phyloP scores from a whole-genome alignment of 2,797 vertebrate genomes.

The Sebastes steindachneri region DNA sequence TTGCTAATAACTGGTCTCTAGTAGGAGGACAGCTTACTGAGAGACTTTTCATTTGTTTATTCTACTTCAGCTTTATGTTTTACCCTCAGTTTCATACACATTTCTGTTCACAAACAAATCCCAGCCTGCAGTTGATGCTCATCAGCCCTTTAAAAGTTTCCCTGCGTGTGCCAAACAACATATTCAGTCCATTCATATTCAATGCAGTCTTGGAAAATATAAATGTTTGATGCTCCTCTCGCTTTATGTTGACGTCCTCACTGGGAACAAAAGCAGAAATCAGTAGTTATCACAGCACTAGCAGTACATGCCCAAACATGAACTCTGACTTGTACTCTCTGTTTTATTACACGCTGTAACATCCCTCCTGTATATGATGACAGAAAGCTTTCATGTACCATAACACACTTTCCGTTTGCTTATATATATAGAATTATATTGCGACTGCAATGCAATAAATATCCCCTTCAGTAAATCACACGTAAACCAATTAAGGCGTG shows the following conservation, averaged over 20 bases:
- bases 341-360: slow-evolving; percentile 29
- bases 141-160: not conserved
- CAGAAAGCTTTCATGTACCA: slow-evolving; percentile 16
- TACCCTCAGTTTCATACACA: not conserved
- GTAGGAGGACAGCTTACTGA: not conserved
- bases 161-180: not conserved
- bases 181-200: not conserved
- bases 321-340: not conserved
- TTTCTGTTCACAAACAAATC: not conserved
- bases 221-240: not conserved
- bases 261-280: not conserved
- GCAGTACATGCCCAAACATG: not conserved
- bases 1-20: not conserved
- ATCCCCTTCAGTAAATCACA: slow-evolving; percentile 63
- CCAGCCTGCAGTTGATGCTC: not conserved
- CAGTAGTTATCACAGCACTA: not conserved
- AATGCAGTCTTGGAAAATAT: not conserved
- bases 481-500: slow-evolving; percentile 62
- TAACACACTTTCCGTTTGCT: slow-evolving; percentile 32
- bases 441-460: slow-evolving; percentile 41
- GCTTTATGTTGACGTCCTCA: not conserved
- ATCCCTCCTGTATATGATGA: slow-evolving; percentile 15
- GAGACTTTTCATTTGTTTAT: not conserved
- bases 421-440: slow-evolving; percentile 15
- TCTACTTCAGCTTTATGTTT: not conserved